A percentile compares a stretch with the other conserved stretches of the same genome.
These are phyloP conservation scores for Beaufortia kweichowensis DNA, from an alignment of 2,113 vertebrate genomes.

Conservation along the genomic window DNA sequence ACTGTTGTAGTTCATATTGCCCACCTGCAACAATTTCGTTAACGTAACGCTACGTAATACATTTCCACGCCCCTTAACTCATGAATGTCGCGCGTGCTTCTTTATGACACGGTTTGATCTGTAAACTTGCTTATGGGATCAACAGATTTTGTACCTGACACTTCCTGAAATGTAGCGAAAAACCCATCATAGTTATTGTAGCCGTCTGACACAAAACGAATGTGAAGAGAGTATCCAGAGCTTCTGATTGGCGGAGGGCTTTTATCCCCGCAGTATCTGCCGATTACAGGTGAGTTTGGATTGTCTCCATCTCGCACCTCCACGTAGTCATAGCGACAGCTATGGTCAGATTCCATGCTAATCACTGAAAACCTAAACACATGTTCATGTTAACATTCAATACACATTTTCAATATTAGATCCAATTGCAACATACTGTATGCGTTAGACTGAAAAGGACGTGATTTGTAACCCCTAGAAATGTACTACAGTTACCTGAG, in stretches of 20 bases:
- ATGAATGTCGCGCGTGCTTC: no score
- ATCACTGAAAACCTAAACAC: slow-evolving; percentile 81
- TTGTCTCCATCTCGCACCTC: slow-evolving; percentile 84
- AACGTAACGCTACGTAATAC: no score
- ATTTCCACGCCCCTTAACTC: no score
- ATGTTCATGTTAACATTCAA: not conserved
- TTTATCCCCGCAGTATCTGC: slow-evolving; percentile 85
- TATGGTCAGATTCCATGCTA: slow-evolving; percentile 87
- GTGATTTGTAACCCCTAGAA: no score
- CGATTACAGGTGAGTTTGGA: slow-evolving; percentile 79
- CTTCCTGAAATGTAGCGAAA: slow-evolving; percentile 83
- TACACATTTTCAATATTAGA: not conserved
- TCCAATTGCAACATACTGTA: not conserved
- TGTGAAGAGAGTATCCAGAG: slow-evolving; percentile 75
- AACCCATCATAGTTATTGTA: slow-evolving; percentile 91
- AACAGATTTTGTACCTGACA: slow-evolving; percentile 75
- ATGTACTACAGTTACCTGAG: slow-evolving; percentile 74
- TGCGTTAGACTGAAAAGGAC: not conserved
- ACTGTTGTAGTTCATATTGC: no score
- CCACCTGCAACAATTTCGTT: no score
- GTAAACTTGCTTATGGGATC: not conserved
- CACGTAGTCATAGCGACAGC: slow-evolving; percentile 86
- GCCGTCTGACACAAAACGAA: slow-evolving; percentile 87
- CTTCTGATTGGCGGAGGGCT: slow-evolving; percentile 79
- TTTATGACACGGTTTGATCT: no score